These are phyloP conservation scores for Selenia dentaria DNA, from an alignment of 2,888 invertebrate species.

Conservation along the genomic window DNA sequence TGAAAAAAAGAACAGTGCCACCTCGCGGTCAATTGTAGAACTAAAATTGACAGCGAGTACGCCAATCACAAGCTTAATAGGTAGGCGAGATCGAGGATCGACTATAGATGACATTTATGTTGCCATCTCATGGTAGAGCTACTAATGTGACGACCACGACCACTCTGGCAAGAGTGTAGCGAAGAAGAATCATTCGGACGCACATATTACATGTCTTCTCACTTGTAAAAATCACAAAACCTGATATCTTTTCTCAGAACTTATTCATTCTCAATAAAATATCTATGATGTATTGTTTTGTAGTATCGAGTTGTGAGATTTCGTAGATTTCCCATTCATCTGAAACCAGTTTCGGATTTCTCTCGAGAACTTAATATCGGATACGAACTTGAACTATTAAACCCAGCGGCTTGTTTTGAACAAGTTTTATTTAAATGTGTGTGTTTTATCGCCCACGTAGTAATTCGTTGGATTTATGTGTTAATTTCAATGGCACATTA, in stretches of 20 bases:
- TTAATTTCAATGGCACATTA: constrained; percentile 3
- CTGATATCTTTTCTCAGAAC: background rate
- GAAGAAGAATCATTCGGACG: too few species aligned
- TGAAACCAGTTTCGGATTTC: constrained; percentile 27
- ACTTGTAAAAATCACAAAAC: too few species aligned
- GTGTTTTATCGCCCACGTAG: constrained; percentile 13
- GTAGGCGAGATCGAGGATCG: too few species aligned
- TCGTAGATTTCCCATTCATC: constrained; percentile 22
- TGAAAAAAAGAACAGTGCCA: too few species aligned
- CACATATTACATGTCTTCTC: too few species aligned
- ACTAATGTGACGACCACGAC: too few species aligned
- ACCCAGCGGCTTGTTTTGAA: constrained; percentile 14
- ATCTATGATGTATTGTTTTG: constrained; percentile 12
- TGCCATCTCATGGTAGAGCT: too few species aligned
- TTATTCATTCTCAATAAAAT: background rate
- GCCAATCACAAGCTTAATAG: too few species aligned
- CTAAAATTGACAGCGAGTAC: too few species aligned
- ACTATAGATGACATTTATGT: too few species aligned
- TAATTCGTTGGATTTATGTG: constrained; percentile 8
- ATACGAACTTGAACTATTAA: constrained; percentile 29
- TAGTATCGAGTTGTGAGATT: constrained; percentile 16
- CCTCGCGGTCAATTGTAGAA: too few species aligned
- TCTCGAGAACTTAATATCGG: constrained; percentile 18
- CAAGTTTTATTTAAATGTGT: constrained; percentile 8
- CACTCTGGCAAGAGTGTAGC: too few species aligned